phyloP scores from a whole-genome alignment of 2,888 invertebrate genomes.

The Stenichneumon culpator region DNA sequence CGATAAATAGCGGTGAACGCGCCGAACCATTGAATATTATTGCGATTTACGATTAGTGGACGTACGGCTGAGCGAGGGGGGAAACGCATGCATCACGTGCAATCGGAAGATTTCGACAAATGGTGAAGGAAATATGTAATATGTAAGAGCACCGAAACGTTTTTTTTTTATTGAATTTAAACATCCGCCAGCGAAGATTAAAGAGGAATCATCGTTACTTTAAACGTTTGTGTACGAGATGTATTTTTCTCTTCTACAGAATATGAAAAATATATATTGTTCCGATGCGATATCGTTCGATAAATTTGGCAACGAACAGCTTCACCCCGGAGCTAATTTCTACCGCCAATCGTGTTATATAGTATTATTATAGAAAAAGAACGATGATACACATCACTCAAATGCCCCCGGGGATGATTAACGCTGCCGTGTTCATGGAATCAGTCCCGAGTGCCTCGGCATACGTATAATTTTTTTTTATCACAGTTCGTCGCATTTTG shows the following conservation, averaged over 20 bases:
- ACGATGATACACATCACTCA: constrained; percentile 20
- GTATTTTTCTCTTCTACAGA: neutral
- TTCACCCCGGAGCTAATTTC: constrained; percentile 29
- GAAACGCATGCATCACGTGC: neutral
- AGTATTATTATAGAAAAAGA: neutral
- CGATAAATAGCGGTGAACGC: constrained; percentile 19
- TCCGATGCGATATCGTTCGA: constrained; percentile 44
- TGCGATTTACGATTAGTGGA: constrained; percentile 2
- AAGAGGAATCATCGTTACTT: neutral
- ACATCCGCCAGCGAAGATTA: neutral
- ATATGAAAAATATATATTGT: neutral
- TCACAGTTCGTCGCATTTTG: neutral
- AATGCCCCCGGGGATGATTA: constrained; percentile 31
- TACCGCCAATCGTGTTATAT: constrained; percentile 15
- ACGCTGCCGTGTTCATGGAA: constrained; percentile 25
- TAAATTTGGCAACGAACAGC: constrained; percentile 42
- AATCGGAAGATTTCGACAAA: neutral
- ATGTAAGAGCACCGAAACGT: neutral
- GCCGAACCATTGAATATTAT: constrained; percentile 21
- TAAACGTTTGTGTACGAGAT: neutral
- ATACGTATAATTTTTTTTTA: neutral
- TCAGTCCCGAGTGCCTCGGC: neutral
- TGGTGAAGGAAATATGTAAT: neutral
- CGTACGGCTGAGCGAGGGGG: neutral
- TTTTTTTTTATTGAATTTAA: constrained; percentile 4